Evolutionary conservation across 1,140 invertebrate species (phyloP), one percentile per base, ranked within the genome.

Genomic region (Tetragnatha versicolor): DNA sequence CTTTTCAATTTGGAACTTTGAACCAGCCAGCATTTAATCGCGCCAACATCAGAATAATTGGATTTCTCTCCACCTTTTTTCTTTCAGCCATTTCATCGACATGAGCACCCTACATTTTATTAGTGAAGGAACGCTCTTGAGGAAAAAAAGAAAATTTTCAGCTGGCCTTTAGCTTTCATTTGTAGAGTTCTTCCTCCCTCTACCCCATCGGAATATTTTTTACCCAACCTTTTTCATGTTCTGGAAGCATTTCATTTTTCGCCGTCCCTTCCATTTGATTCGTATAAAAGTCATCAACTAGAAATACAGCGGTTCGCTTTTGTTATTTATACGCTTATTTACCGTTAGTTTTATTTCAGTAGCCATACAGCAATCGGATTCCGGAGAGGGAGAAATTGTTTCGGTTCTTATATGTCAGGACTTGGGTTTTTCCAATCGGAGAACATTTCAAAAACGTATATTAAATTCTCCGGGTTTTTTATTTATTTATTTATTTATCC

Each of bases 1-100:
- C 69, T 73, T 73, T 73, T 60, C 69, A 60, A 73, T 73, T 73
- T 73, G 69, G 69, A 73, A n/a, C 53, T 73, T 60, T 73, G 69
- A 73, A 73, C 69, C 5, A 14, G 22, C 9, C n/a, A 12, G 69
- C 53, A 60, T 73, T 73, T 73, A 73, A 73, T 73, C 69, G 69
- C 27, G 49, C 53, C 31, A 55, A 60, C 69, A 6, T 39, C 20
- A 20, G 69, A 73, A 73, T 73, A 73, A 73, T 73, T 73, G 69
- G 51, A 73, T 73, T 73, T 60, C 37, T 37, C 58, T 55, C 68
- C 49, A 27, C 49, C 27, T 25, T 2, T 35, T 14, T 27, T 14
- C 31, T 35, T 9, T 66, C 42, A 22, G 47, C 49, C 53, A 68
- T 68, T 73, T 73, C 60, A 60, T 73, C 53, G 53, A 73, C 33